A percentile compares a stretch with the other conserved stretches of the same genome.
Evolutionary conservation across 2,888 invertebrate species (phyloP).

Genomic region (Meta bourneti): DNA sequence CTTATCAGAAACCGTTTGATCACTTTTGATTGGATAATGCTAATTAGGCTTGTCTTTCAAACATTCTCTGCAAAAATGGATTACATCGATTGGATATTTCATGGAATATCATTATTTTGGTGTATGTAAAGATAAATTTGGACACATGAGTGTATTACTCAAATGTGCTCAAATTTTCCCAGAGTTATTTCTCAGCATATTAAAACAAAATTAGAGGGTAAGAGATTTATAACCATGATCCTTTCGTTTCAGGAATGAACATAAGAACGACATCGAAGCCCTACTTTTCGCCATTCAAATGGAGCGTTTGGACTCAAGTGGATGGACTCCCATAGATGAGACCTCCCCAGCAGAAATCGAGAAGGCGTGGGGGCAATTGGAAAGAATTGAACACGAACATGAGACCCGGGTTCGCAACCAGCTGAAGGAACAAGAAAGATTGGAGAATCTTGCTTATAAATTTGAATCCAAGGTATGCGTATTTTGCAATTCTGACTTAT

Average conservation of each 20-base stretch:
- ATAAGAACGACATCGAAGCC: slow-evolving; percentile 97
- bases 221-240: neutral
- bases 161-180: no score
- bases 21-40: no score
- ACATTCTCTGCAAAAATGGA: no score
- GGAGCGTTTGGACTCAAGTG: slow-evolving; percentile 92
- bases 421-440: slow-evolving; percentile 92
- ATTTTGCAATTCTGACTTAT: neutral
- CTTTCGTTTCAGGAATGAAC: slow-evolving; percentile 88
- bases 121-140: no score
- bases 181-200: no score
- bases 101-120: no score
- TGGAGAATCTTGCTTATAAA: slow-evolving; percentile 97
- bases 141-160: no score
- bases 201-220: no score
- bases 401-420: slow-evolving; percentile 96
- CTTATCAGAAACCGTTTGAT: no score
- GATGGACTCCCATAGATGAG: slow-evolving; percentile 92
- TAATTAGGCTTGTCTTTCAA: no score
- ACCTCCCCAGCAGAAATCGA: slow-evolving; percentile 96
- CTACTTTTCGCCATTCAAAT: slow-evolving; percentile 98
- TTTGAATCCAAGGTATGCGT: slow-evolving; percentile 90
- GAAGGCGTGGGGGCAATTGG: slow-evolving; percentile 94
- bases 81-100: no score
- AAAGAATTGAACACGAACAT: slow-evolving; percentile 94